Conservation (phyloP, 2,888 invertebrate genomes). For the Tubulanus polymorphus region DNA sequence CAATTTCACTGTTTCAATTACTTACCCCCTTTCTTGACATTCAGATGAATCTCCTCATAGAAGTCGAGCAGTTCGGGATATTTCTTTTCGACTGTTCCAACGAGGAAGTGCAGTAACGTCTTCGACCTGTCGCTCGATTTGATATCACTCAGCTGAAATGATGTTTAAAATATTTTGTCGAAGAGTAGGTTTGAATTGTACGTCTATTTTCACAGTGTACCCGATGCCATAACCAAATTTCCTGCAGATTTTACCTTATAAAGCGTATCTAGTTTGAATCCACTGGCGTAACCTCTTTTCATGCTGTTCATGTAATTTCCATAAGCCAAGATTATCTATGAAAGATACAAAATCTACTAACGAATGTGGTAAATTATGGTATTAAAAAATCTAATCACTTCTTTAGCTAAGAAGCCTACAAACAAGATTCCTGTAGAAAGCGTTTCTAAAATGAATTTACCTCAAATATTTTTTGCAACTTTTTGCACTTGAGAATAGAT, state of each 20-base stretch:
- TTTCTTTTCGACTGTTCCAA: constrained; percentile 10
- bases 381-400: too few species aligned
- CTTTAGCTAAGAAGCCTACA: too few species aligned
- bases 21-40: constrained; percentile 14
- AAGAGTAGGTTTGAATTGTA: too few species aligned
- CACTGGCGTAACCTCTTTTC: constrained; percentile 18
- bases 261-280: constrained; percentile 16
- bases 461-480: constrained; percentile 10
- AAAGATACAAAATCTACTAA: too few species aligned
- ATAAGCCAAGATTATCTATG: constrained; percentile 22
- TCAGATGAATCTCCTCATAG: constrained; percentile 11
- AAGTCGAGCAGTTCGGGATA: constrained; percentile 16
- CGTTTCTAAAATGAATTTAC: too few species aligned
- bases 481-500: constrained; percentile 3
- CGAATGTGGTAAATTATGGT: too few species aligned
- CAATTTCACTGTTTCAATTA: neutral
- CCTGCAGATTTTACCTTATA: neutral
- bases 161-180: too few species aligned
- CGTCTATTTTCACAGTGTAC: too few species aligned
- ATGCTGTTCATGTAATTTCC: constrained; percentile 24
- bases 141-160: constrained; percentile 15
- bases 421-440: too few species aligned
- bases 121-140: constrained; percentile 8
- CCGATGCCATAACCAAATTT: too few species aligned
- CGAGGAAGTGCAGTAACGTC: constrained; percentile 18